Base-by-base conservation (phyloP, 2,113 vertebrate species). In the Cygnus atratus region DNA sequence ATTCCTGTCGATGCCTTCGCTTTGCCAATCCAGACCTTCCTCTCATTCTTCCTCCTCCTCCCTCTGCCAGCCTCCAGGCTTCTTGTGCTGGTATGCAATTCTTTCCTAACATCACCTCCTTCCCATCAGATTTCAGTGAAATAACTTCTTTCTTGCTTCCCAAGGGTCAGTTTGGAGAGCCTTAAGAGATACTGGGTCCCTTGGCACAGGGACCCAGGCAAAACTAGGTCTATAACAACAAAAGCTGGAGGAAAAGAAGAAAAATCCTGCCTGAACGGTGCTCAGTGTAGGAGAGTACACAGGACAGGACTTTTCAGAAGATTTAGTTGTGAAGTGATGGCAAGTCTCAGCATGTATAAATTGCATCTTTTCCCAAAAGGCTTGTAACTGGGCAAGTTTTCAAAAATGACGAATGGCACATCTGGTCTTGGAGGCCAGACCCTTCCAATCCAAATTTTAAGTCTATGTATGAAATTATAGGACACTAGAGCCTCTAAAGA, bases 1-100 rank as follows among this genome's bases (percentile, higher is more conserved):
- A 4, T 85, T 76, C 31, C 2, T 2, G 21, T 70, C 1, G 0
- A 57, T 31, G 12, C 4, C 18, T 88, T 86, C 2, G 3, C 6
- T 78, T 82, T 59, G 8, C 31, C 16, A 63, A 10, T 72, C 11
- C 19, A 59, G 58, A 75, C 10, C 10, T 82, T 25, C 26, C 8
- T 79, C 59, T 57, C 29, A 63, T 78, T 58, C 25, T 58, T 75
- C 13, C 37, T 29, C 14, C 10, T 41, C 7, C 21, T 55, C 17
- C 33, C 7, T 67, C 66, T 61, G 52, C 16, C 71, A 82, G 29
- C 39, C 11, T 72, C 67, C 25, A 90, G 48, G 17, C 35, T 83
- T 11, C 31, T 68, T 76, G 28, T 3, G 2, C 35, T 76, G 9
- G 6, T 57, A 43, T 33, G 29, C 3, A 33, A 7, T 73, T 85